Conservation (phyloP, 2,797 vertebrate genomes). For the Falco berigora region DNA sequence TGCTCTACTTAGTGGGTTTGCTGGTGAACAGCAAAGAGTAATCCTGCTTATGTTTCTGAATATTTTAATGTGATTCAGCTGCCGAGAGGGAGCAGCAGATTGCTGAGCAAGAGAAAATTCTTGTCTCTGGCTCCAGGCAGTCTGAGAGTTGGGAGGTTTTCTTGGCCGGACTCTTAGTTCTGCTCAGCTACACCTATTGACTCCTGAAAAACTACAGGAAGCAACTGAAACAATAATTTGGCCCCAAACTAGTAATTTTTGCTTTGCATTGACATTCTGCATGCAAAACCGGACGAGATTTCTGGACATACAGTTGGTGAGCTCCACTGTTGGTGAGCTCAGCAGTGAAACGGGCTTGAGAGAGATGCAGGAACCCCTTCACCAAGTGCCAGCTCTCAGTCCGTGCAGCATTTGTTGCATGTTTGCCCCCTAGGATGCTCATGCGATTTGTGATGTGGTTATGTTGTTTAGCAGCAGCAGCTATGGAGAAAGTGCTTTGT, state of each 20-base stretch:
- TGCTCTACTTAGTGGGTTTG: background rate
- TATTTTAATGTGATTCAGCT: background rate
- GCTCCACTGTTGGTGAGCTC: background rate
- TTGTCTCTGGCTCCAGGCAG: background rate
- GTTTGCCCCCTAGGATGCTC: background rate
- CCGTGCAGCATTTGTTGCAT: background rate
- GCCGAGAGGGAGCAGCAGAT: background rate
- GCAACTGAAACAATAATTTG: background rate
- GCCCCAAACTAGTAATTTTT: background rate
- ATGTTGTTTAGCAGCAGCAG: background rate
- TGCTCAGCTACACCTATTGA: background rate
- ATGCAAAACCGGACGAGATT: background rate
- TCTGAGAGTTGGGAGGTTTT: background rate
- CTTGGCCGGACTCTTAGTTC: background rate
- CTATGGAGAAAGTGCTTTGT: background rate
- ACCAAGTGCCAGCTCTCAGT: background rate
- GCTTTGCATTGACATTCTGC: background rate
- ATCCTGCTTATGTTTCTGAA: background rate
- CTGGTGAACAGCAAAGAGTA: background rate
- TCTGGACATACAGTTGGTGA: background rate
- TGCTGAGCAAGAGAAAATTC: background rate
- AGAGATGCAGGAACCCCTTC: background rate
- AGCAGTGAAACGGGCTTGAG: background rate
- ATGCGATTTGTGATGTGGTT: background rate
- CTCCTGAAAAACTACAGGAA: background rate